Percentiles rank a stretch among this genome's conserved stretches.
These are phyloP conservation scores for Malthinus flaveolus DNA, from an alignment of 2,888 invertebrate genomes.

Conservation along the genomic window DNA sequence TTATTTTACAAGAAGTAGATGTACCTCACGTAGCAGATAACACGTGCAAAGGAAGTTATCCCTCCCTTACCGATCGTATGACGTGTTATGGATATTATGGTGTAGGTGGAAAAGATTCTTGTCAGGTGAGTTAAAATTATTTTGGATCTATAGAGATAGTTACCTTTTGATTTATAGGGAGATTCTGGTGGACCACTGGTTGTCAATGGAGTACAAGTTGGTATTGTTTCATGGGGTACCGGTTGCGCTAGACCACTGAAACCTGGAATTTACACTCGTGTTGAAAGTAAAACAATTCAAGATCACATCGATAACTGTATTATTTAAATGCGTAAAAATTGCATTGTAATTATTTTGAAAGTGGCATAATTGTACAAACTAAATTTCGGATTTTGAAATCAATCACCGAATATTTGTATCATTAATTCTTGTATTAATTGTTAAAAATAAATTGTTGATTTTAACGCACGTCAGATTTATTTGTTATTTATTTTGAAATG, in stretches of 20 bases:
- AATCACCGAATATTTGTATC: too few species aligned
- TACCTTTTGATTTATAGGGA: background rate
- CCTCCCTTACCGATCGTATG: background rate
- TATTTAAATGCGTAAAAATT: too few species aligned
- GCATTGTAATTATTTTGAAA: too few species aligned
- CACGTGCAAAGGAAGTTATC: background rate
- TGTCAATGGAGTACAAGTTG: background rate
- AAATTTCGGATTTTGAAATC: too few species aligned
- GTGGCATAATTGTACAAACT: too few species aligned
- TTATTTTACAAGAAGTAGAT: conserved; percentile 1
- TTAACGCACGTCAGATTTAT: too few species aligned
- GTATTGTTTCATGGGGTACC: conserved; percentile 1
- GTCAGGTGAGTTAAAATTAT: background rate
- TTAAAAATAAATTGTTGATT: too few species aligned
- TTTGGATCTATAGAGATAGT: background rate
- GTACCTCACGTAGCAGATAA: background rate
- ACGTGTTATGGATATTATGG: background rate
- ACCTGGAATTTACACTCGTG: background rate
- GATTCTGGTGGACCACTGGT: conserved; percentile 6
- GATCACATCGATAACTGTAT: background rate
- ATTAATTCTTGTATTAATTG: too few species aligned
- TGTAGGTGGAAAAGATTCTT: background rate
- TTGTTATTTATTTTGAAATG: too few species aligned
- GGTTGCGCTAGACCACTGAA: background rate
- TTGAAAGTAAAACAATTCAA: background rate